Evolutionary conservation across 1,140 invertebrate species (phyloP).

Genomic region (Anadara kagoshimensis): DNA sequence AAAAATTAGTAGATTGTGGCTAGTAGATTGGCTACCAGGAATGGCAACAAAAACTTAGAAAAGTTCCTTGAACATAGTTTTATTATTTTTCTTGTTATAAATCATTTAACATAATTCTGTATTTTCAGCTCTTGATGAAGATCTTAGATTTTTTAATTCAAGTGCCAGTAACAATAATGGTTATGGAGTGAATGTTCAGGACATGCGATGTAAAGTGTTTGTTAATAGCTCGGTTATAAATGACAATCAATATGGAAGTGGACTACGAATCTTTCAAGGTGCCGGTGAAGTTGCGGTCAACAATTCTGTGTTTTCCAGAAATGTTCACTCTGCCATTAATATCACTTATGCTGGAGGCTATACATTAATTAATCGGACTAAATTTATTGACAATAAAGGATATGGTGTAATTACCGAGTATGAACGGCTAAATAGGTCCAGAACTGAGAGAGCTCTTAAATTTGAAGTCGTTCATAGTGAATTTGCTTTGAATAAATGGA

Average conservation of each 20-base stretch:
- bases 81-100: background rate
- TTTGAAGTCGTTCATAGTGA: slow-evolving; percentile 60
- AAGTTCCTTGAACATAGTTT: too few relatives aligned
- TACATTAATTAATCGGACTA: slow-evolving; percentile 87
- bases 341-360: slow-evolving; percentile 95
- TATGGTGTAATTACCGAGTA: slow-evolving; percentile 69
- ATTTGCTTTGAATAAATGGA: slow-evolving; percentile 66
- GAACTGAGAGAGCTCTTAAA: slow-evolving; percentile 57
- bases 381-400: slow-evolving; percentile 76
- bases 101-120: background rate
- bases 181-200: slow-evolving; percentile 70
- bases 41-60: too few relatives aligned
- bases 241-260: slow-evolving; percentile 70
- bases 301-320: slow-evolving; percentile 62
- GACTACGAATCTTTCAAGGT: slow-evolving; percentile 68
- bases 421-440: slow-evolving; percentile 57
- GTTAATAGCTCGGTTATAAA: slow-evolving; percentile 64
- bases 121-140: slow-evolving; percentile 59
- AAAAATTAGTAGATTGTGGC: too few relatives aligned
- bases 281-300: slow-evolving; percentile 70
- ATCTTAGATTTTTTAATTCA: slow-evolving; percentile 65
- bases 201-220: slow-evolving; percentile 67
- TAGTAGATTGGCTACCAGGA: too few relatives aligned
- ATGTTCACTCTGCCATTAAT: slow-evolving; percentile 76
- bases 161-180: slow-evolving; percentile 65